Base-by-base conservation (phyloP, 2,888 invertebrate genomes). In the Julus scanicus region DNA sequence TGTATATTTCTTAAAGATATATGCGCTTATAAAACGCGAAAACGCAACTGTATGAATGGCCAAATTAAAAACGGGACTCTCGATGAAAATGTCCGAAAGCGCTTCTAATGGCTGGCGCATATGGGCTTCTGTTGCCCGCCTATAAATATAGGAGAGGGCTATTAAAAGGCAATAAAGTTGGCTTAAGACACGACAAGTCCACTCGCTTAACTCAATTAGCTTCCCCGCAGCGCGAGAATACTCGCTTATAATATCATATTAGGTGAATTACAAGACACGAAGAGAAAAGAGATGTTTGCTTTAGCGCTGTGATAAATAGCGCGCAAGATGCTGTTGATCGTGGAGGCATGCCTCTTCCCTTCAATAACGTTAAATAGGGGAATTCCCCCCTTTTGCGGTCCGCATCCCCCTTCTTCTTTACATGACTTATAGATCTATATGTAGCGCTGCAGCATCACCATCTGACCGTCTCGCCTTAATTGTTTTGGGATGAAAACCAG, bases 101-200 rank as follows among this genome's bases (percentile, higher is more conserved):
- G 44, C 44, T 53, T 9, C 13, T 57, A 57, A 57, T n/a, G 15
- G 53, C 53, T 44, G 44, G 44, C 44, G 44, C 44, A 44, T 44
- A 44, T 53, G 44, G 57, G 57, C 57, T 57, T 57, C 57, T 57
- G 57, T 17, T 57, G 57, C 17, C 57, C 5, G 57, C n/a, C 57
- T 57, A 57, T 57, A 57, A 57, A 57, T 57, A 57, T 57, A 57
- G 57, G 57, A 57, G 57, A 57, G 57, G 57, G 57, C 57, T 57
- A 57, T 57, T 57, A 57, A 57, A 57, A 57, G 57, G 57, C 57
- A 57, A 57, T 57, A 57, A 57, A 57, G 57, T 57, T 57, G 57
- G 57, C 57, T 57, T 57, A 57, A 57, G 57, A 57, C 57, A 57
- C 57, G 17, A 17, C 15, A 17, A 57, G 57, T 57, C 57, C 57